These are phyloP conservation scores for Pterostichus niger DNA, from an alignment of 2,888 invertebrate genomes.

Conservation along the genomic window DNA sequence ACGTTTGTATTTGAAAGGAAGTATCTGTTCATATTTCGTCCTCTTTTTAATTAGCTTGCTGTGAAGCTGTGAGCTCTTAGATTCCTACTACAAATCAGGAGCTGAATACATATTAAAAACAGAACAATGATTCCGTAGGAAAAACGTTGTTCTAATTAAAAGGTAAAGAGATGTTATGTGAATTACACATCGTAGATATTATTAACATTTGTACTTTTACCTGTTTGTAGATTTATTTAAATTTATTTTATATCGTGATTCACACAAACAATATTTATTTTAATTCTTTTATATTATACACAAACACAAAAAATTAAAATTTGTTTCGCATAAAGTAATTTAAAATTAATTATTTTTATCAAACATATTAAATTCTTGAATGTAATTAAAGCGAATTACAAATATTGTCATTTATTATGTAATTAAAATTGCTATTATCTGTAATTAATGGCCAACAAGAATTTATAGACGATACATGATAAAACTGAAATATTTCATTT, in stretches of 20 bases:
- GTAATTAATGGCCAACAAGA: not conserved
- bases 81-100: not conserved
- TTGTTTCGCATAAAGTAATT: not conserved
- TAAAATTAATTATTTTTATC: conserved; percentile 1
- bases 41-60: not conserved
- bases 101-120: conserved; percentile 2
- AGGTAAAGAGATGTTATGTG: not conserved
- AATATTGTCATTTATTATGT: conserved; percentile 1
- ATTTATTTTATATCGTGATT: conserved; percentile 14
- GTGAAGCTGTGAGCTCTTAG: not conserved
- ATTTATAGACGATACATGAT: no score
- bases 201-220: not conserved
- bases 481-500: not conserved
- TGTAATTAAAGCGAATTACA: conserved; percentile 1
- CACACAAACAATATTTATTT: not conserved
- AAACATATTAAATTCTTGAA: conserved; percentile 5
- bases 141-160: conserved; percentile 15
- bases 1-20: not conserved
- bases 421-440: not conserved
- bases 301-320: not conserved
- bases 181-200: not conserved
- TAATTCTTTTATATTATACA: not conserved
- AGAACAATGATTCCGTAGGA: conserved; percentile 3
- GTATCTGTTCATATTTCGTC: not conserved
- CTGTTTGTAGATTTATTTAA: conserved; percentile 4